Evolutionary conservation across 1,140 invertebrate species (phyloP), one percentile per base, ranked within the genome.

Genomic region (Calephelis nemesis): DNA sequence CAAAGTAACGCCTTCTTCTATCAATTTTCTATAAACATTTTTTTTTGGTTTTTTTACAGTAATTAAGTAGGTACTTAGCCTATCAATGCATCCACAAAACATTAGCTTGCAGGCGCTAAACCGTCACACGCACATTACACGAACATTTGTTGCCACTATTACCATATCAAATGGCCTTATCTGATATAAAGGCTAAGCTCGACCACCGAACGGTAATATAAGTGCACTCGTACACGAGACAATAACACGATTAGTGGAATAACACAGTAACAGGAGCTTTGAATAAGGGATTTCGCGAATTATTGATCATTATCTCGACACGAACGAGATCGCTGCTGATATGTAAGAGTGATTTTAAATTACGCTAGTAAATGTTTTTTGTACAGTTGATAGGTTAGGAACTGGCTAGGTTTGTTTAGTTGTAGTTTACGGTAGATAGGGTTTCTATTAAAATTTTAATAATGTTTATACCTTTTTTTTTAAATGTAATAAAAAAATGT

Each of bases 141-240:
- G 82, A 85, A 80, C 85, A 88, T 90, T 88, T 84, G 87, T 79
- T 77, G 80, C 80, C 72, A 75, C 74, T 82, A 88, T 90, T 88
- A 88, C 79, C 86, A 90, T 88, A 87, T 88, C 81, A 88, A 86
- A 83, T 74, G 75, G 30, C 74, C 65, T 84, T 90, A 90, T 90
- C 88, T 77, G 88, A 90, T 90, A 84, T 78, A 84, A 84, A 81
- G 58, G 58, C 39, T 39, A n/a, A 12, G 58, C 58, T 60, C 58
- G 81, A 79, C 81, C 76, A 74, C 73, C 78, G 74, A 63, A 69
- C 69, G 71, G 74, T 73, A 63, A 72, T 49, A 65, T 66, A 65
- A 77, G 71, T 73, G 68, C 69, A 72, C 66, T 71, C 69, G 64
- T 74, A 74, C 71, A 69, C 77, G 78, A 83, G 79, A 89, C 87